Evolutionary conservation across 2,797 vertebrate species (phyloP).

Genomic region (Pygocentrus nattereri): DNA sequence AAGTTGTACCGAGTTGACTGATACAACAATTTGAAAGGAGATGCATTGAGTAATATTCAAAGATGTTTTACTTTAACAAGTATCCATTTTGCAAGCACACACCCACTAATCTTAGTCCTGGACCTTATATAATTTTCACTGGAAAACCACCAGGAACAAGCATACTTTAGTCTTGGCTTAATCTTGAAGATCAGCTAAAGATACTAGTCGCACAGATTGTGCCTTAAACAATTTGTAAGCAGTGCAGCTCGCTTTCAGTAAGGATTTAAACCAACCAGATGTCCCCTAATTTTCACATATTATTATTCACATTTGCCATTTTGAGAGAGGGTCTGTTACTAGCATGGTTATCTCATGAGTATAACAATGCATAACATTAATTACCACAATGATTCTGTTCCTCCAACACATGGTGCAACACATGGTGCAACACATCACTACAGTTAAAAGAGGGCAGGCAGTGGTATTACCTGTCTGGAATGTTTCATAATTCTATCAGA

Average conservation of each 20-base stretch:
- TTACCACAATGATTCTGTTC: background rate
- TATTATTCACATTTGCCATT: background rate
- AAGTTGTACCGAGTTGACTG: too few relatives aligned
- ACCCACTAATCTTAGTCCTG: background rate
- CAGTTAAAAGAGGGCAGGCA: background rate
- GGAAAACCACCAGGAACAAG: background rate
- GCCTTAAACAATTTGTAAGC: conserved; percentile 16
- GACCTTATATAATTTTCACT: background rate
- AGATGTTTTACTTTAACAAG: background rate
- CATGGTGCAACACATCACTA: background rate
- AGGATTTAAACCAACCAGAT: conserved; percentile 27
- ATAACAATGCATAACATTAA: background rate
- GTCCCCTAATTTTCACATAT: conserved; percentile 15
- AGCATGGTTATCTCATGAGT: background rate
- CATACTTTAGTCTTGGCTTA: background rate
- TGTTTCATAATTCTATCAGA: background rate
- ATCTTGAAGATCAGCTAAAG: conserved; percentile 3
- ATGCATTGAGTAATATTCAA: too few relatives aligned
- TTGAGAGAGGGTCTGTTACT: conserved; percentile 6
- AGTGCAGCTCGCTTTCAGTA: conserved; percentile 14
- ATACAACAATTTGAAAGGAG: background rate
- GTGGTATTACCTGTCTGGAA: background rate
- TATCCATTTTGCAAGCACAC: background rate
- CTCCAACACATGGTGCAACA: background rate
- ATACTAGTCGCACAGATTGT: conserved; percentile 15